Base-by-base conservation (phyloP, 2,888 invertebrate species). In the Hedychridium roseum region DNA sequence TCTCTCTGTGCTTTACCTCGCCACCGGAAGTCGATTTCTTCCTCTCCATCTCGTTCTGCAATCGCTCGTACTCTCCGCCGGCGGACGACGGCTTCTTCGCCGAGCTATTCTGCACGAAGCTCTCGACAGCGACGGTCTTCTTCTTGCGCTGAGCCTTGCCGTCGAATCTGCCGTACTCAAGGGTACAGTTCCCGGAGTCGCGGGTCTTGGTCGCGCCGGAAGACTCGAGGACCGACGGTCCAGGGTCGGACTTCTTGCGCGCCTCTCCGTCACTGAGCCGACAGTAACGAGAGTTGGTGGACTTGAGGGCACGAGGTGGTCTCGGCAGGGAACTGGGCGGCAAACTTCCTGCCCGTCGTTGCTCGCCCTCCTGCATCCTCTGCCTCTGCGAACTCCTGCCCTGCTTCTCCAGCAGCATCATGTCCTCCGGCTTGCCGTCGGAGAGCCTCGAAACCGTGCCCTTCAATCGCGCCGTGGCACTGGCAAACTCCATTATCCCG, bases 381-480 rank as follows among this genome's bases (percentile, higher is more conserved):
- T 90, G 89, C 68, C 88, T 86, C 76, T 90, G 90, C 20, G 89
- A 89, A 45, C 88, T 88, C 35, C 89, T 82, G 0, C 90, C 90
- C 70, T 90, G 90, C 55, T 90, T 86, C 80, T 90, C 90, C 60
- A 91, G 79, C 57, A 91, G 82, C 69, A 89, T 79, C 71, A 90
- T 89, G 67, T 89, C 89, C 68, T 87, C 88, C 35, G 84, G 86
- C 70, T 83, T 83, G 71, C 80, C 80, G 59, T 80, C 79, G 15
- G 78, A 77, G 34, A 76, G 57, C 34, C 76, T 67, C 20, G 74
- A 69, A 42, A 68, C 54, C 49, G 70, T 57, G 63, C 69, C 68
- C 40, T 73, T 71, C 52, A 74, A 65, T 27, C 73, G 60, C 23
- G 68, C 57, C 62, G 72, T 64, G 65, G 68, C 56, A 67, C 60